Base-by-base conservation (phyloP, 1,140 invertebrate genomes). In the Drosophila ananassae region DNA sequence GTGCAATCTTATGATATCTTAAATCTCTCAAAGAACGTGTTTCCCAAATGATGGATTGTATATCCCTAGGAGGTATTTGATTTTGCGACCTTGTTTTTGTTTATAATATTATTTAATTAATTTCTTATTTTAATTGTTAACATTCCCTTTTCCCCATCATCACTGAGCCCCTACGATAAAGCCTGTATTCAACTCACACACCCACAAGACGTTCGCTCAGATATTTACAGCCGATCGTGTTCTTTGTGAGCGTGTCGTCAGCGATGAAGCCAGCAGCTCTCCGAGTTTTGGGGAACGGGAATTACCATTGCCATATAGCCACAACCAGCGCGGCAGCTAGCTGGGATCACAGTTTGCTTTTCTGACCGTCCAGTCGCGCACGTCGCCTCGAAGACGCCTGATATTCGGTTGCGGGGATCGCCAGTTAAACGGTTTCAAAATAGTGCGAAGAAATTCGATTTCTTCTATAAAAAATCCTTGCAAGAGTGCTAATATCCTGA, bases 371-470 rank as follows among this genome's bases (percentile, higher is more conserved):
- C 83, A 87, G 82, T 87, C 83, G 82, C 66, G 78, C 72, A 75
- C 85, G 75, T 89, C 83, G 77, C 82, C 69, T 82, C 82, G 82
- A 87, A 87, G 83, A 89, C 78, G 82, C 41, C 54, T 69, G 74
- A 74, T 81, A 72, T 69, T 69, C 78, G 78, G 51, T 81, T 57
- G 56, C 57, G 54, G 53, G 55, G 47, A 76, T 75, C 68, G 81
- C 81, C 68, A 58, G 58, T 17, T 47, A 10, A 44, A 37, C 37
- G 54, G 51, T 50, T 48, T 50, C 25, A 55, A 55, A 59, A 22
- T 32, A 62, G 47, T 50, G 28, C 34, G 22, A 64, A 22, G 8
- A 17, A n/a, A 22, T 53, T 13, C 21, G 22, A 58, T 28, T 62
- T 63, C n/a, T 37, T 7, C 60, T 12, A 17, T 4, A n/a, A 10